phyloP scores from a whole-genome alignment of 2,797 vertebrate genomes.

The Manis javanica region DNA sequence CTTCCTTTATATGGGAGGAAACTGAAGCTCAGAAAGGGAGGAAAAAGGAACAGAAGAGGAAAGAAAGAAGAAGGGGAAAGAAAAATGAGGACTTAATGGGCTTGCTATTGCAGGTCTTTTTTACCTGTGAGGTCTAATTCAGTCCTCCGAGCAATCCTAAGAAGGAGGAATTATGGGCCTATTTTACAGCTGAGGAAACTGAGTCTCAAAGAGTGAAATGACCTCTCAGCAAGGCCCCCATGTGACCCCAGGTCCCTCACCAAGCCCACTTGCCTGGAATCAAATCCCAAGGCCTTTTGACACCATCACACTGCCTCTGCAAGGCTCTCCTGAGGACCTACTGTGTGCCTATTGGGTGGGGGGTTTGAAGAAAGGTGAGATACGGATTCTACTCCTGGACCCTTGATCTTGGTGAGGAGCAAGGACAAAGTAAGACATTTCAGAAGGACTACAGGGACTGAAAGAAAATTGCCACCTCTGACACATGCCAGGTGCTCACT shows the following conservation, averaged over 20 bases:
- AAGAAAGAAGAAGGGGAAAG: not conserved
- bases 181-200: not conserved
- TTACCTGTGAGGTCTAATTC: not conserved
- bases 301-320: fast-evolving
- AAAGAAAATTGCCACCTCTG: not conserved
- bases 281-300: not conserved
- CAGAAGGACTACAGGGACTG: no score
- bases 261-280: not conserved
- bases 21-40: not conserved
- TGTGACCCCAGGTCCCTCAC: not conserved
- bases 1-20: not conserved
- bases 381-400: fast-evolving
- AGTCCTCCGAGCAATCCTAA: no score
- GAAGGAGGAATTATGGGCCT: not conserved
- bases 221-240: not conserved
- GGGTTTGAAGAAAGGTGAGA: not conserved
- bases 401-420: not conserved
- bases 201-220: not conserved
- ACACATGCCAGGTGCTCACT: fast-evolving
- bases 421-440: not conserved
- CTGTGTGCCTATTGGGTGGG: fast-evolving
- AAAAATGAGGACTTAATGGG: not conserved
- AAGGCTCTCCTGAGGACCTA: not conserved
- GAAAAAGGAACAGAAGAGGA: no score
- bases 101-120: not conserved